Percentiles rank a stretch among this genome's conserved stretches.
Conservation (phyloP, 2,888 invertebrate genomes). For the Epiperipatus broadwayi region DNA sequence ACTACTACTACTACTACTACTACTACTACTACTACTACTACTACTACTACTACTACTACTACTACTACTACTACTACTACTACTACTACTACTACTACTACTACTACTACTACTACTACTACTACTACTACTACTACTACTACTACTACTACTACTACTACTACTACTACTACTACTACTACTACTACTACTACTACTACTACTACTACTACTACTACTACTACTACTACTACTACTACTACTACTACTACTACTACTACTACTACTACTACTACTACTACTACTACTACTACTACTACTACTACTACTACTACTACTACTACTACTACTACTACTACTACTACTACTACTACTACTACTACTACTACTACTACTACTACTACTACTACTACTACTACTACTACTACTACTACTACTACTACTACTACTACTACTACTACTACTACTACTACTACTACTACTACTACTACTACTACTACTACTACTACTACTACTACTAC, state of each 20-base stretch:
- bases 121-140: conserved; percentile 16
- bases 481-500: background rate
- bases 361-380: conserved; percentile 16
- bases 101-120: conserved; percentile 14
- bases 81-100: conserved; percentile 17
- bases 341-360: conserved; percentile 14
- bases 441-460: conserved; percentile 17
- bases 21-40: conserved; percentile 17
- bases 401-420: conserved; percentile 14
- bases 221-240: conserved; percentile 14
- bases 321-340: conserved; percentile 17
- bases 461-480: conserved; percentile 13
- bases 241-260: conserved; percentile 16
- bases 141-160: conserved; percentile 17
- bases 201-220: conserved; percentile 17
- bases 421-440: conserved; percentile 16
- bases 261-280: conserved; percentile 17
- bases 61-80: conserved; percentile 16
- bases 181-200: conserved; percentile 16
- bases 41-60: conserved; percentile 18
- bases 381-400: conserved; percentile 17
- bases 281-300: conserved; percentile 14
- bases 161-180: conserved; percentile 14
- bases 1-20: conserved; percentile 17
- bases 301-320: conserved; percentile 16